Evolutionary conservation across 2,888 invertebrate species (phyloP).

Genomic region (Metacarcinus magister): DNA sequence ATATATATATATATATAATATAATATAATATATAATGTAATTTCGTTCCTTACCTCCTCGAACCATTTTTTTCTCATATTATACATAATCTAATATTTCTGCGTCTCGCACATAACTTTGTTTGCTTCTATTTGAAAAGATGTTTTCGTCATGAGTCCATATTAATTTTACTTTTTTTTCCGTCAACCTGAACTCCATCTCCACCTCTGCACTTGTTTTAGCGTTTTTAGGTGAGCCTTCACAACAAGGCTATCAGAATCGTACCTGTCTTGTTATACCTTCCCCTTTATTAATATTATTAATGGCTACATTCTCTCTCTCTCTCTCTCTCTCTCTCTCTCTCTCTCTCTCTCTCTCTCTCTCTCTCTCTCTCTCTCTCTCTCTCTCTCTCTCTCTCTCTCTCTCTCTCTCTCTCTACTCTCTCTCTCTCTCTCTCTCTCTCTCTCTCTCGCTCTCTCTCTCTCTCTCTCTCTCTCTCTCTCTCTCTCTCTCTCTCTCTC

Average conservation of each 20-base stretch:
- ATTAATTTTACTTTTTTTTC: no score
- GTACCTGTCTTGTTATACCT: neutral
- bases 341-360: slow-evolving; percentile 35
- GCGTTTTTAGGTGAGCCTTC: neutral
- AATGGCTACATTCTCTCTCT: neutral
- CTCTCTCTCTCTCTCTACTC: neutral
- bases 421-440: no score
- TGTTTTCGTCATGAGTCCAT: no score
- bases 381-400: slow-evolving; percentile 54
- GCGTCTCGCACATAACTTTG: no score
- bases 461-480: slow-evolving; percentile 54
- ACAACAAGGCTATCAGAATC: neutral
- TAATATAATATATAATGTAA: neutral
- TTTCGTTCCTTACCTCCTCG: neutral
- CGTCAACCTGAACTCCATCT: no score
- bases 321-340: slow-evolving; percentile 28
- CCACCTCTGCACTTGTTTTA: neutral
- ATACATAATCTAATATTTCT: no score
- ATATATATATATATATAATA: slow-evolving; percentile 43
- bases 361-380: slow-evolving; percentile 64
- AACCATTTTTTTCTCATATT: no score
- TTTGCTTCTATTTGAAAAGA: no score
- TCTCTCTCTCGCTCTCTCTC: slow-evolving; percentile 37
- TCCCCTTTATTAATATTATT: no score
- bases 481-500: slow-evolving; percentile 65